Conservation (phyloP, 2,797 vertebrate species). For the Enteromius fasciolatus region DNA sequence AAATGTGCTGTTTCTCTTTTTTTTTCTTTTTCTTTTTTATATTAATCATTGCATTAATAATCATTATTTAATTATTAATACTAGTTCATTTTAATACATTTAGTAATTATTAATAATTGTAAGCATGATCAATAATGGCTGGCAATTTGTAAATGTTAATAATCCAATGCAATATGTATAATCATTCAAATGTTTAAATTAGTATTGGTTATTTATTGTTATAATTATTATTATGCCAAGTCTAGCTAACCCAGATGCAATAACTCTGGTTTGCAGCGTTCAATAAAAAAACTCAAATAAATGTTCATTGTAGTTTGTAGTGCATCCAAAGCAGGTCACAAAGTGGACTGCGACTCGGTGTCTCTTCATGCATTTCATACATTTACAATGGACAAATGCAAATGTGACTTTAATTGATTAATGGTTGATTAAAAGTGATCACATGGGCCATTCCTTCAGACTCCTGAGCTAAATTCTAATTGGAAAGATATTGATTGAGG, state of each 20-base stretch:
- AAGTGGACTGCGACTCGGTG: background rate
- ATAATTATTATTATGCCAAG: background rate
- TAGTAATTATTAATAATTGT: background rate
- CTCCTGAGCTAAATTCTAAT: slow-evolving; percentile 31
- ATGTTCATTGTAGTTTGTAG: background rate
- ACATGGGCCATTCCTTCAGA: background rate
- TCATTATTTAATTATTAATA: background rate
- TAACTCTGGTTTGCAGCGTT: background rate
- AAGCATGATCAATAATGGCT: background rate
- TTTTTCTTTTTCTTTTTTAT: too few species aligned
- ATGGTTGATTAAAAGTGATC: slow-evolving; percentile 18
- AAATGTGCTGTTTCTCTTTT: too few species aligned
- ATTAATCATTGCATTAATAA: background rate
- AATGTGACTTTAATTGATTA: slow-evolving; percentile 29
- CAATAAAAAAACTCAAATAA: background rate
- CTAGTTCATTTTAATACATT: too few species aligned
- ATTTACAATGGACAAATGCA: background rate
- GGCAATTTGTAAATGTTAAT: background rate
- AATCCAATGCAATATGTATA: background rate
- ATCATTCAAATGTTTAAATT: background rate
- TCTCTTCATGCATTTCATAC: background rate
- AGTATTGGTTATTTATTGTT: background rate
- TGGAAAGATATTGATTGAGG: slow-evolving; percentile 27
- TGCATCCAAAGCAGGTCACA: background rate
- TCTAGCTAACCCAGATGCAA: background rate